phyloP scores from a whole-genome alignment of 2,888 invertebrate species.

The Iselma pallidipennis region DNA sequence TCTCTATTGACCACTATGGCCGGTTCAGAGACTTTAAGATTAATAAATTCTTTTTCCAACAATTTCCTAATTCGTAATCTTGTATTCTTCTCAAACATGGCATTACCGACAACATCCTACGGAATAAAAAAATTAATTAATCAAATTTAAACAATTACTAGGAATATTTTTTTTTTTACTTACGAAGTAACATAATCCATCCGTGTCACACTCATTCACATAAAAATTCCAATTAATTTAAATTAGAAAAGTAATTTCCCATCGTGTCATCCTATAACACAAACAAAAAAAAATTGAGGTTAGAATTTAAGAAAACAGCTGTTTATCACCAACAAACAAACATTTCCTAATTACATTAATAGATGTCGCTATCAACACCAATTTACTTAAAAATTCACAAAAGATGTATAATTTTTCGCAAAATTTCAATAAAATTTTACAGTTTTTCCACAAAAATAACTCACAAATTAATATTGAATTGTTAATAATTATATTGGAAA shows the following conservation, averaged over 20 bases:
- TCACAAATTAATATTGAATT: not conserved
- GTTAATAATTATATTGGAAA: not conserved
- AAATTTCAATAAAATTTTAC: not conserved
- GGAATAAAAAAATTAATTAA: no score
- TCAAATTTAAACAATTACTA: not conserved
- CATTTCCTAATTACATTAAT: not conserved
- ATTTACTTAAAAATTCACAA: not conserved
- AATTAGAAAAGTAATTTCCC: not conserved
- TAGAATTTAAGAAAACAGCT: not conserved
- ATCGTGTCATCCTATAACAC: not conserved
- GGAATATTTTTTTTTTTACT: not conserved
- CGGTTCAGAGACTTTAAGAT: conserved; percentile 15
- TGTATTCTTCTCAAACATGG: conserved; percentile 40
- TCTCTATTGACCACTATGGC: conserved; percentile 9
- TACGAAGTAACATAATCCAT: conserved; percentile 18
- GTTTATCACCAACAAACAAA: not conserved
- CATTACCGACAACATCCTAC: conserved; percentile 25
- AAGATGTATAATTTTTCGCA: not conserved
- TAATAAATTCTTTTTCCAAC: conserved; percentile 30
- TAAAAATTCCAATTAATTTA: not conserved
- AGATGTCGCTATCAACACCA: not conserved
- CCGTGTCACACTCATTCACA: conserved; percentile 2
- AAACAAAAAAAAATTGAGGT: not conserved
- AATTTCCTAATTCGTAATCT: conserved; percentile 31
- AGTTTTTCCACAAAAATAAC: not conserved